Evolutionary conservation across 2,113 vertebrate species (phyloP).

Genomic region (Scopus umbretta): DNA sequence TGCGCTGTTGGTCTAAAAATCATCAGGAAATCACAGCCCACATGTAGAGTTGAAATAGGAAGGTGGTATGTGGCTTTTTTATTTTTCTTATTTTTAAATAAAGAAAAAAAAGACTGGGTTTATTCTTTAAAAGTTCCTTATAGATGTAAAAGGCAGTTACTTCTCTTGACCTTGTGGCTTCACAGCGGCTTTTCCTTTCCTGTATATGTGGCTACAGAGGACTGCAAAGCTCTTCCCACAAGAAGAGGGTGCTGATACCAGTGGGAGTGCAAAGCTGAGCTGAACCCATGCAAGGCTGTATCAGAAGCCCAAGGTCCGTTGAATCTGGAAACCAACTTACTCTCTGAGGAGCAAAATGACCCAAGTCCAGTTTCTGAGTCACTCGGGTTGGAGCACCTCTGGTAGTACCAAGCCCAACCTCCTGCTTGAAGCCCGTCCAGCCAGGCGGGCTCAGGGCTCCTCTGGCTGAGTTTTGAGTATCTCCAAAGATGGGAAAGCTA

Average conservation of each 20-base stretch:
- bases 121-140: neutral
- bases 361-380: neutral
- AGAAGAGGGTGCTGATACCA: neutral
- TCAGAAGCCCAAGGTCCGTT: neutral
- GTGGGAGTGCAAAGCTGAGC: neutral
- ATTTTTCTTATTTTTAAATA: neutral
- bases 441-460: neutral
- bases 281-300: neutral
- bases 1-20: neutral
- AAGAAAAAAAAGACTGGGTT: neutral
- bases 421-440: accelerated
- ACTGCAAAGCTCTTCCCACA: neutral
- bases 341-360: neutral
- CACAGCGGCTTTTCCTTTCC: neutral
- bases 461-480: neutral
- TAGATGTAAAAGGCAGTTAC: neutral
- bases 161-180: neutral
- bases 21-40: neutral
- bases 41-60: neutral
- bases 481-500: neutral
- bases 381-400: neutral
- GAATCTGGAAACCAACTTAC: neutral
- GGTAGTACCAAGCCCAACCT: neutral
- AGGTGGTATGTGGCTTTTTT: neutral
- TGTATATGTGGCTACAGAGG: neutral